These are phyloP conservation scores for Acridotheres tristis DNA, from an alignment of 2,797 vertebrate species.

Conservation along the genomic window DNA sequence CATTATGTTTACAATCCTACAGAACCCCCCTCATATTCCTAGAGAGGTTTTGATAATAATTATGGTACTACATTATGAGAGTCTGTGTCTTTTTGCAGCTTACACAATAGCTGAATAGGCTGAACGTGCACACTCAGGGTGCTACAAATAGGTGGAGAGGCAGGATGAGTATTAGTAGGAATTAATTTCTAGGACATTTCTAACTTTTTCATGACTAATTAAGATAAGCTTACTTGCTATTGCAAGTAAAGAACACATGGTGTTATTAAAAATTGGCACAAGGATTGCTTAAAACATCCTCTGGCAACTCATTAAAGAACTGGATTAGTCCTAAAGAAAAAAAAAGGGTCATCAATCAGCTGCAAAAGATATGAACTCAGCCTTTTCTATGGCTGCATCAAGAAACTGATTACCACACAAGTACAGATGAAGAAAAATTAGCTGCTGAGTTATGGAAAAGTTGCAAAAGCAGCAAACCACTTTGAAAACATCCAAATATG, in stretches of 20 bases:
- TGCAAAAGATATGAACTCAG: slow-evolving; percentile 1
- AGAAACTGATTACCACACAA: not conserved
- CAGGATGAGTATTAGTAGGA: not conserved
- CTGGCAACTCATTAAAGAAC: slow-evolving; percentile 56
- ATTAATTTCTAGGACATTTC: slow-evolving; percentile 48
- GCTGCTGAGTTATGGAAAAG: not conserved
- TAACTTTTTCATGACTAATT: slow-evolving; percentile 45
- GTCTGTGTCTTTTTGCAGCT: not conserved
- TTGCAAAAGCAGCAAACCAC: not conserved
- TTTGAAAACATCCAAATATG: not conserved
- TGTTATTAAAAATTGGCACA: slow-evolving; percentile 49
- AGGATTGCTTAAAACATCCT: slow-evolving; percentile 31
- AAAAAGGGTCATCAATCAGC: not conserved
- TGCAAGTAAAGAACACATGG: slow-evolving; percentile 45
- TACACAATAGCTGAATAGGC: not conserved
- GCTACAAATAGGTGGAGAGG: not conserved
- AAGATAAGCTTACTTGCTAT: slow-evolving; percentile 49
- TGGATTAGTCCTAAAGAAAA: not conserved
- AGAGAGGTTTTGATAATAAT: not conserved
- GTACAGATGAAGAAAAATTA: not conserved
- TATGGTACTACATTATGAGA: not conserved
- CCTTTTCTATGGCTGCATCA: not conserved
- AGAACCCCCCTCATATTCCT: not conserved
- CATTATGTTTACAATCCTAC: not conserved
- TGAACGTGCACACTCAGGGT: not conserved